Percentiles rank a stretch among this genome's conserved stretches.
phyloP scores from a whole-genome alignment of 2,113 vertebrate species.

The Indicator maculatus region DNA sequence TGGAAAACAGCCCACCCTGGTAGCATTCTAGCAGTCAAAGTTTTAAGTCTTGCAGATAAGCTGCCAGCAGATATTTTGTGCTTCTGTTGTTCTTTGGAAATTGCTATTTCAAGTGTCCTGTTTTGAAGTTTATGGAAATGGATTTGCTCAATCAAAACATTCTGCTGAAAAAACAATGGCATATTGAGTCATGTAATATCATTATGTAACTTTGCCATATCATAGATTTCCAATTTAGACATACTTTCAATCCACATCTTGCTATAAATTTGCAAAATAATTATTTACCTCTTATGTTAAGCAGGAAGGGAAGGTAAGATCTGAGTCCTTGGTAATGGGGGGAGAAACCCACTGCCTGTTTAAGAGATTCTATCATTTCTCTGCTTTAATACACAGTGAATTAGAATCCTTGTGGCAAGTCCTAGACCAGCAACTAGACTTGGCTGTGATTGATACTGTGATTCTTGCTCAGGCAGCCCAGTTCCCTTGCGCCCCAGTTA shows the following conservation, averaged over 20 bases:
- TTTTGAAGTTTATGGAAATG: slow-evolving; percentile 6
- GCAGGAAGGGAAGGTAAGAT: neutral
- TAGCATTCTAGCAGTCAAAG: neutral
- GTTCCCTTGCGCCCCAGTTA: neutral
- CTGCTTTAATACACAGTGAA: neutral
- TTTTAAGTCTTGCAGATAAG: neutral
- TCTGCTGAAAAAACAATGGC: neutral
- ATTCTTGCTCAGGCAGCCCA: neutral
- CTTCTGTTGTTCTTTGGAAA: neutral
- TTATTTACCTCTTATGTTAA: neutral
- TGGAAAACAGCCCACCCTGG: neutral
- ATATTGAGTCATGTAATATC: neutral
- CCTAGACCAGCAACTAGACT: neutral
- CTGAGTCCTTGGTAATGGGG: neutral
- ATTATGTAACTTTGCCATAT: neutral
- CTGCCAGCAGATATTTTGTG: neutral
- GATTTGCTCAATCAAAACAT: neutral
- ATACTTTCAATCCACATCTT: neutral
- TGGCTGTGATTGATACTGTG: neutral
- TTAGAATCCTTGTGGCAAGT: neutral
- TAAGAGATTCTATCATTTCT: neutral
- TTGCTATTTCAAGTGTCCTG: neutral
- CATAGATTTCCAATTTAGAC: neutral
- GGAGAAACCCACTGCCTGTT: neutral
- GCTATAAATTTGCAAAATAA: neutral